Percentiles rank a stretch among this genome's conserved stretches.
phyloP scores from a whole-genome alignment of 2,797 vertebrate genomes.

The Valencia hispanica region DNA sequence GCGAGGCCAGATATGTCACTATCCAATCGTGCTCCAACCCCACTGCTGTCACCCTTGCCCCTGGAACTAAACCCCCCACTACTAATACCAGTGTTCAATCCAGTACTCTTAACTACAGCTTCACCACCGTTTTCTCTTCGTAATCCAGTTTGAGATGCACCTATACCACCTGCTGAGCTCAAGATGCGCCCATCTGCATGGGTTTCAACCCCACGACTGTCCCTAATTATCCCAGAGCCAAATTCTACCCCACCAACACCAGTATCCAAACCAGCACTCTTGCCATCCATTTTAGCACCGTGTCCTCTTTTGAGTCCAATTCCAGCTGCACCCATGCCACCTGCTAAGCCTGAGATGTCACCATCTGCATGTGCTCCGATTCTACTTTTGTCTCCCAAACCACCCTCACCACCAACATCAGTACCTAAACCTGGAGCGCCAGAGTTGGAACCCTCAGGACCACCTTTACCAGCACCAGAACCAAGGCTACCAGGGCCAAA shows the following conservation, averaged over 20 bases:
- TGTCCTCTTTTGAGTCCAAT: constrained; percentile 7
- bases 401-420: background rate
- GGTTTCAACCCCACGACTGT: constrained; percentile 10
- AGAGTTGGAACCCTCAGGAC: constrained; percentile 3
- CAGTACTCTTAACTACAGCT: constrained; percentile 4
- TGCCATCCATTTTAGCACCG: background rate
- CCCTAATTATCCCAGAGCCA: background rate
- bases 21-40: constrained; percentile 20
- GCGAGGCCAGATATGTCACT: constrained; percentile 5
- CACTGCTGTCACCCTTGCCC: background rate
- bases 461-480: constrained; percentile 1
- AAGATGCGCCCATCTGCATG: constrained; percentile 12
- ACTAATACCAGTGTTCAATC: background rate
- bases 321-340: constrained; percentile 12
- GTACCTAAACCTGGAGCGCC: background rate
- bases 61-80: constrained; percentile 1
- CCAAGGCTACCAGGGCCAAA: constrained; percentile 5
- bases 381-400: background rate
- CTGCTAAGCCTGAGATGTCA: constrained; percentile 8
- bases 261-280: background rate
- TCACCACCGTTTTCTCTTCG: background rate
- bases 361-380: constrained; percentile 18
- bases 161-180: constrained; percentile 16
- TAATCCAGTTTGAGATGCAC: background rate
- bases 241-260: background rate